Conservation (phyloP, 2,888 invertebrate genomes). For the Osmoderma eremita region DNA sequence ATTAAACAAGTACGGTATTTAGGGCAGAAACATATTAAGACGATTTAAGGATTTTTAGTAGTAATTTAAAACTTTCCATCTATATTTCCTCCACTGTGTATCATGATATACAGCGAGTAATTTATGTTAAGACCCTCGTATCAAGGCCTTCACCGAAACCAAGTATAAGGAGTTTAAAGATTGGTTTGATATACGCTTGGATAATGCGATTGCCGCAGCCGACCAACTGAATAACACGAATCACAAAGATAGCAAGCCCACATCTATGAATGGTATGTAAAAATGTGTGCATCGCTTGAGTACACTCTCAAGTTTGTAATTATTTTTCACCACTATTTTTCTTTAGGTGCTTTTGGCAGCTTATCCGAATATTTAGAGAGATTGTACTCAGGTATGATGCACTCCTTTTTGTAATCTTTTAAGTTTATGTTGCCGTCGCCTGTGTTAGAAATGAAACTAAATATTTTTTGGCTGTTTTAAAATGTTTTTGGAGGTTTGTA, state of each 20-base stretch:
- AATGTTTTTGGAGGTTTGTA: slow-evolving; percentile 11
- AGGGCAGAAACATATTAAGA: too few species aligned
- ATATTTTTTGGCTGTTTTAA: neutral
- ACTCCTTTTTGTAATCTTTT: slow-evolving; percentile 38
- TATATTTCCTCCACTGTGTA: too few species aligned
- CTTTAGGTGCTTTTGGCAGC: slow-evolving; percentile 62
- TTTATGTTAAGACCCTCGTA: slow-evolving; percentile 75
- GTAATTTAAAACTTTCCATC: too few species aligned
- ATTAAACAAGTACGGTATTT: too few species aligned
- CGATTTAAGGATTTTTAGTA: too few species aligned
- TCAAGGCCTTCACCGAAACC: slow-evolving; percentile 77
- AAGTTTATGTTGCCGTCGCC: slow-evolving; percentile 6
- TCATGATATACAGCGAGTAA: slow-evolving; percentile 33
- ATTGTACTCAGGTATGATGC: slow-evolving; percentile 67
- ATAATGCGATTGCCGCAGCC: slow-evolving; percentile 87
- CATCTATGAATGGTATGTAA: slow-evolving; percentile 57
- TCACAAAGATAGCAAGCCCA: slow-evolving; percentile 35
- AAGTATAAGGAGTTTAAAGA: slow-evolving; percentile 77
- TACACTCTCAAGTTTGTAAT: slow-evolving; percentile 56
- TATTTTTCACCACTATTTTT: slow-evolving; percentile 52
- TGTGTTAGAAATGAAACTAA: too few species aligned
- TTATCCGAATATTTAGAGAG: slow-evolving; percentile 63
- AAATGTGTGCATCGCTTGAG: slow-evolving; percentile 53
- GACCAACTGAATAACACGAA: slow-evolving; percentile 59
- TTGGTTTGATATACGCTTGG: slow-evolving; percentile 85